Base-by-base conservation (phyloP, 2,888 invertebrate genomes). In the Macaria notata region DNA sequence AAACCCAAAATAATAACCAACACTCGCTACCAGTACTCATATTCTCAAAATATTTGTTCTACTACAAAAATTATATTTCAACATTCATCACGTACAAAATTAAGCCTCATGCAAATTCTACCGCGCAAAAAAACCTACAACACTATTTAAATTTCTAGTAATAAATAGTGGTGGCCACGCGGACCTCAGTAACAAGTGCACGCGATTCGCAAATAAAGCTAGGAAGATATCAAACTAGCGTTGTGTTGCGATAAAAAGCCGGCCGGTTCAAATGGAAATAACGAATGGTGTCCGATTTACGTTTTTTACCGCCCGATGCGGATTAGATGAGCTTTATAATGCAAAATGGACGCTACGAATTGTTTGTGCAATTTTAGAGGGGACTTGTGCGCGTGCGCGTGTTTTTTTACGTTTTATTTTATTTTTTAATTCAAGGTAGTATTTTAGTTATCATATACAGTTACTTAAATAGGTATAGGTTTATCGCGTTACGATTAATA, bases 151-250 rank as follows among this genome's bases (percentile, higher is more conserved):
- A 84, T 81, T 86, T 84, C 85, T 85, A 84, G 84, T 84, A 83
- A 68, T 79, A 46, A 47, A 39, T 47, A 79, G 33, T 72, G 76
- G 75, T 73, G 63, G 73, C 46, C 39, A n/a, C 30, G 69, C 78
- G 72, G 76, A 78, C 79, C 78, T 76, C 73, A 73, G 79, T 78
- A 76, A 68, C 63, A 45, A 64, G 63, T 60, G 74, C 90, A 89
- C 88, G 89, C 89, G 86, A 89, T 88, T 85, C 79, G 83, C 84
- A 88, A 88, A 89, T 90, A 90, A 90, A 88, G 71, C 83, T 79
- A 80, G 77, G 75, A 81, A 87, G 87, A 87, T 88, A 89, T 84
- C 84, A 86, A 86, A 83, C 81, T 80, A 76, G 75, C 75, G 79
- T 75, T 83, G 70, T 70, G 76, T 74, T 70, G 84, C 88, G 84